A percentile compares a stretch with the other conserved stretches of the same genome.
Conservation (phyloP, 2,888 invertebrate genomes). For the Ornithoptera priamus region DNA sequence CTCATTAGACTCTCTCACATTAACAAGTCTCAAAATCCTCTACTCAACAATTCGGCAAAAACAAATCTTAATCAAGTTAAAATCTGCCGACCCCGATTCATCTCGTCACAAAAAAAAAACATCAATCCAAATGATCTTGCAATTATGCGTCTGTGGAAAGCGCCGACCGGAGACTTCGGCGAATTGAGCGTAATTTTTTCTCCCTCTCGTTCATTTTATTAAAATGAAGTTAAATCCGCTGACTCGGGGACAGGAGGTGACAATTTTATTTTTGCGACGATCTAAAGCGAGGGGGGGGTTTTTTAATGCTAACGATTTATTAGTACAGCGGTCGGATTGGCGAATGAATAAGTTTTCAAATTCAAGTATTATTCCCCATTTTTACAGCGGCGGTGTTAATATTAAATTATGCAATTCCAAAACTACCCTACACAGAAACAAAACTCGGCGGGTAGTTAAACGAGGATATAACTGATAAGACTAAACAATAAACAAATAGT, state of each 20-base stretch:
- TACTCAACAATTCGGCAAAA: slow-evolving; percentile 4
- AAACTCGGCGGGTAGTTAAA: too few species aligned
- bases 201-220: slow-evolving; percentile 59
- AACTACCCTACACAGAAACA: too few species aligned
- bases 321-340: slow-evolving; percentile 22
- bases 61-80: slow-evolving; percentile 27
- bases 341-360: slow-evolving; percentile 10
- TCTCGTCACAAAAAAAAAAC: slow-evolving; percentile 22
- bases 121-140: slow-evolving; percentile 30
- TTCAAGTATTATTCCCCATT: not conserved
- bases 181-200: slow-evolving; percentile 48
- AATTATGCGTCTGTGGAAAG: slow-evolving; percentile 29
- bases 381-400: too few species aligned
- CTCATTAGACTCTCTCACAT: not conserved
- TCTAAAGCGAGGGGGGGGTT: slow-evolving; percentile 8
- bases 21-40: not conserved
- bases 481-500: too few species aligned
- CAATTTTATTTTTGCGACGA: slow-evolving; percentile 68
- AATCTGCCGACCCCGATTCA: slow-evolving; percentile 20
- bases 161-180: slow-evolving; percentile 47
- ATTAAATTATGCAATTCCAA: too few species aligned
- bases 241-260: slow-evolving; percentile 60
- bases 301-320: slow-evolving; percentile 29
- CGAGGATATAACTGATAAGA: too few species aligned
- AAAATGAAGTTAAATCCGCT: slow-evolving; percentile 71